Conservation (phyloP, 2,888 invertebrate genomes). For the Entomobrya multifasciata region DNA sequence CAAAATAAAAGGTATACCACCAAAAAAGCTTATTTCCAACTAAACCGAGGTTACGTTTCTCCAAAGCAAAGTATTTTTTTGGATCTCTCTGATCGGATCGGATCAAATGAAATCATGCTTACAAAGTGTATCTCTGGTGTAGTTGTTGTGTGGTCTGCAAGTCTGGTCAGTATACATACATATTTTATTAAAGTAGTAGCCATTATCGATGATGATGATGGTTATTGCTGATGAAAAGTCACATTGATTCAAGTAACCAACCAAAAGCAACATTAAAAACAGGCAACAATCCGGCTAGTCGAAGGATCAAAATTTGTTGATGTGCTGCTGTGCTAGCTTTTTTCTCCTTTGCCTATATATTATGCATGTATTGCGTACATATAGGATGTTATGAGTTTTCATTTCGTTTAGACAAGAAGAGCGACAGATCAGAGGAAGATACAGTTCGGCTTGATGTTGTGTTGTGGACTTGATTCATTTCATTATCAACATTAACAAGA, state of each 20-base stretch:
- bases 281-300: too few species aligned
- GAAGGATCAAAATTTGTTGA: too few species aligned
- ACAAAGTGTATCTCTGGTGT: neutral
- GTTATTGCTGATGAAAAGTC: conserved; percentile 51
- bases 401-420: too few species aligned
- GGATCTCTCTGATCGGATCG: too few species aligned
- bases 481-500: neutral
- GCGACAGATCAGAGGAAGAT: neutral
- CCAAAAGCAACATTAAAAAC: neutral
- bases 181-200: neutral
- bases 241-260: conserved; percentile 38
- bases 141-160: neutral
- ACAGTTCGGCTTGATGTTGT: neutral
- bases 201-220: conserved; percentile 16
- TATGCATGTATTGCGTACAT: conserved; percentile 4
- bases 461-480: conserved; percentile 22
- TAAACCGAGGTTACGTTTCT: conserved; percentile 23
- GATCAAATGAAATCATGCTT: conserved; percentile 6
- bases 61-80: neutral
- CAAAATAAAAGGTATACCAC: conserved; percentile 31
- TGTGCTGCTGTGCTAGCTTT: too few species aligned
- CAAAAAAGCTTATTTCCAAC: conserved; percentile 2
- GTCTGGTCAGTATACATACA: too few species aligned
- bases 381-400: neutral
- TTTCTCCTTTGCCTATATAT: neutral